Percentiles rank a stretch among this genome's conserved stretches.
Conservation (phyloP, 2,113 vertebrate genomes). For the Cheilinus undulatus region DNA sequence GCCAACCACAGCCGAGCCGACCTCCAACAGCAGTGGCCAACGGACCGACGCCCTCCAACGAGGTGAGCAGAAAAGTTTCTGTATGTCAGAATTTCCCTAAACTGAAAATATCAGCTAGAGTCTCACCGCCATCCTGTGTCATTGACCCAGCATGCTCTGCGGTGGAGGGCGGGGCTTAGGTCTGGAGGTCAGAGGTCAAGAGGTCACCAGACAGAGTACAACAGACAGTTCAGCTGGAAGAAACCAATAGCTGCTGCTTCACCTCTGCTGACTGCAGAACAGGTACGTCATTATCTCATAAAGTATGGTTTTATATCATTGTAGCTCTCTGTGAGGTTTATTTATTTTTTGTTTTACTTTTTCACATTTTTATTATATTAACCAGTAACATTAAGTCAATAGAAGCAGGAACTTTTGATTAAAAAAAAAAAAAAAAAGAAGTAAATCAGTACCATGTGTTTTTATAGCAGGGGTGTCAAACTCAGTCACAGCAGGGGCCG, state of each 20-base stretch:
- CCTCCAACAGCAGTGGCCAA: constrained; percentile 10
- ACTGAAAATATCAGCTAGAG: not conserved
- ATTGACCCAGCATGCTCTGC: constrained; percentile 30
- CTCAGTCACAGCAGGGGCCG: no score
- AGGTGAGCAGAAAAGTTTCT: constrained; percentile 32
- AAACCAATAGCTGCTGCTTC: constrained; percentile 36
- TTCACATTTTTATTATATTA: no score
- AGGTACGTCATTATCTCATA: constrained; percentile 35
- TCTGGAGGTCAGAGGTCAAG: constrained; percentile 30
- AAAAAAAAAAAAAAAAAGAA: no score
- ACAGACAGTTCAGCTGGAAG: constrained; percentile 60
- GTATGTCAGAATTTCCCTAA: not conserved
- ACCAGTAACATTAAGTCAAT: no score
- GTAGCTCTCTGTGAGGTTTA: no score
- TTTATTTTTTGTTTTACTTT: no score
- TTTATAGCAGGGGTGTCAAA: no score
- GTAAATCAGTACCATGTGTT: no score
- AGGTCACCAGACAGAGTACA: constrained; percentile 58
- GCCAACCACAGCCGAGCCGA: constrained; percentile 43
- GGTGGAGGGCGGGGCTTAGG: constrained; percentile 39
- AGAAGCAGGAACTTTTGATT: no score
- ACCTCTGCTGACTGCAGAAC: constrained; percentile 63
- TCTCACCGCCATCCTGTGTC: not conserved
- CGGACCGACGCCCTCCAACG: constrained; percentile 8
- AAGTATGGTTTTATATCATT: no score